phyloP scores from a whole-genome alignment of 2,888 invertebrate genomes.

The Tinea trinotella region DNA sequence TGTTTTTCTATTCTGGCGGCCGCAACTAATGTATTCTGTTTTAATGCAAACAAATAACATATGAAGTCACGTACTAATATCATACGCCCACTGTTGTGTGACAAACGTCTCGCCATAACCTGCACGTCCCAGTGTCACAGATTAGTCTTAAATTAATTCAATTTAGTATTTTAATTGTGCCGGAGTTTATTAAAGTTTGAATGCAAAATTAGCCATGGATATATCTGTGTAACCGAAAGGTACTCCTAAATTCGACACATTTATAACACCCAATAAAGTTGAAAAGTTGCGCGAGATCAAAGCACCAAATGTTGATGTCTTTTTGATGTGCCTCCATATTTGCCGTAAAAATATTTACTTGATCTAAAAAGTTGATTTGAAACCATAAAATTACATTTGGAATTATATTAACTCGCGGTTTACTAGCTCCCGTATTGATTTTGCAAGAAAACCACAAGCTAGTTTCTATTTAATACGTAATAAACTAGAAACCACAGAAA shows the following conservation, averaged over 20 bases:
- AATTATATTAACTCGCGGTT: neutral
- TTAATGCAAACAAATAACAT: conserved; percentile 37
- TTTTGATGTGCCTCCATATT: conserved; percentile 5
- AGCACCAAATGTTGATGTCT: conserved; percentile 7
- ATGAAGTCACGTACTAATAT: conserved; percentile 27
- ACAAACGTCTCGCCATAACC: conserved; percentile 23
- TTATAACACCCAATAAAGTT: conserved; percentile 1
- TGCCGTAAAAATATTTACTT: neutral
- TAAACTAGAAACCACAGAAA: neutral
- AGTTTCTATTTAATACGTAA: no score
- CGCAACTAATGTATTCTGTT: conserved; percentile 32
- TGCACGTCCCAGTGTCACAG: conserved; percentile 23
- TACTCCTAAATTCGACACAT: conserved; percentile 5
- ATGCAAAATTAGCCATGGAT: neutral
- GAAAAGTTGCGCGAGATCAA: neutral
- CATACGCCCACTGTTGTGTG: neutral
- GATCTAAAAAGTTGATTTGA: neutral
- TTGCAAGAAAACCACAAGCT: neutral
- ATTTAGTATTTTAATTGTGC: neutral
- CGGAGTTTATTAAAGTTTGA: neutral
- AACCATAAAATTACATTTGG: neutral
- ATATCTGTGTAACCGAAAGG: neutral
- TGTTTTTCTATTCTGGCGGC: conserved; percentile 29
- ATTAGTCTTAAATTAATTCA: conserved; percentile 19
- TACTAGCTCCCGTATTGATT: neutral